Base-by-base conservation (phyloP, 2,797 vertebrate species). In the Mormyrops attenuatus region DNA sequence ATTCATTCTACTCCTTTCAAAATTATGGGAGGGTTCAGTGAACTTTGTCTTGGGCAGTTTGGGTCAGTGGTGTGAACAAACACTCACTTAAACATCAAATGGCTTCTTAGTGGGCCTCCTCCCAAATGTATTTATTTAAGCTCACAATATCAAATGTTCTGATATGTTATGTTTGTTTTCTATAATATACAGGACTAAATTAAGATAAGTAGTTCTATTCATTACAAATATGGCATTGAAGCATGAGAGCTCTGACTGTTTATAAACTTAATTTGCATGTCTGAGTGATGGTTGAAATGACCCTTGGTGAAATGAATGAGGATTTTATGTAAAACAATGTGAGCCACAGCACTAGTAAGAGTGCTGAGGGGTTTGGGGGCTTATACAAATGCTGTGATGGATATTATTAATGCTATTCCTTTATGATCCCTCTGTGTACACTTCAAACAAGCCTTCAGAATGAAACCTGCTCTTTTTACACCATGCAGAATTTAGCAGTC, bases 31-130 rank as follows among this genome's bases (percentile, higher is more conserved):
- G 15, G 26, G 85, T 87, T 87, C 85, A 34, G 85, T 87, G 85
- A 53, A 53, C 85, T 87, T 55, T 87, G 85, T 50, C 22, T 55
- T 55, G 52, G 52, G 26, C 85, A 87, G 85, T 55, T 38, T 87
- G 85, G 85, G 85, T 57, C 85, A 87, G 52, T 26, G 52, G 15
- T 55, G 15, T 87, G 50, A 57, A 55, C 52, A 87, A 87, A 55
- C 52, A 55, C 47, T 50, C 44, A 84, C 44, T 84, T 84, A 85
- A 85, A 85, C 80, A 85, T 85, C 20, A 49, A 85, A 85, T 26
- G 20, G 20, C 8, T 47, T 84, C 17, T 47, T 41, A 84, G 69
- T 41, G 38, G 17, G 17, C 6, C 17, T 87, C 55, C 52, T 57
- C 6, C 22, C 1, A 55, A 34, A 38, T 87, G 30, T 22, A 26